A percentile compares a stretch with the other conserved stretches of the same genome.
Evolutionary conservation across 2,888 invertebrate species (phyloP).

Genomic region (Thyatira batis): DNA sequence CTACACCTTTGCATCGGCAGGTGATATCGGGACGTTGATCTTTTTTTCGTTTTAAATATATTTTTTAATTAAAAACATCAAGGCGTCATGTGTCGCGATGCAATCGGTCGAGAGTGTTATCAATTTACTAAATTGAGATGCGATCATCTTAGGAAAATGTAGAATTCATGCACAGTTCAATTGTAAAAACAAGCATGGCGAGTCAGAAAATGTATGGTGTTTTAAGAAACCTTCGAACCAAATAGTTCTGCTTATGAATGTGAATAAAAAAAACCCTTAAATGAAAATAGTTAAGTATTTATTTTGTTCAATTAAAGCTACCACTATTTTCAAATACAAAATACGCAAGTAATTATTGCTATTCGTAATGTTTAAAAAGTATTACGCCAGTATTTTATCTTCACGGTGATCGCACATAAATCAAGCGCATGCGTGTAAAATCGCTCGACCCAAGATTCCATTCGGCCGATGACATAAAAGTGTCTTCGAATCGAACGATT

Average conservation of each 20-base stretch:
- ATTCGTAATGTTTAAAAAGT: background rate
- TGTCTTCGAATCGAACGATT: slow-evolving; percentile 45
- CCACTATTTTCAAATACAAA: background rate
- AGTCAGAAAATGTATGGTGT: too few relatives aligned
- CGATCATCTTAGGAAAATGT: too few relatives aligned
- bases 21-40: slow-evolving; percentile 60
- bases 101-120: slow-evolving; percentile 38
- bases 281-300: too few relatives aligned
- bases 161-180: too few relatives aligned
- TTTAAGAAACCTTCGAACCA: too few relatives aligned
- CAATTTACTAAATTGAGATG: background rate
- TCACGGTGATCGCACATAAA: background rate
- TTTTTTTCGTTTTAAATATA: slow-evolving; percentile 51
- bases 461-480: slow-evolving; percentile 63
- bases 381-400: background rate
- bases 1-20: slow-evolving; percentile 77
- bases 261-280: too few relatives aligned
- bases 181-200: too few relatives aligned
- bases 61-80: slow-evolving; percentile 54
- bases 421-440: slow-evolving; percentile 14
- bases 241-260: too few relatives aligned
- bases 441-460: slow-evolving; percentile 25
- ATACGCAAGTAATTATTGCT: background rate
- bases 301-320: too few relatives aligned
- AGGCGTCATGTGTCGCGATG: slow-evolving; percentile 70